phyloP scores from a whole-genome alignment of 2,113 vertebrate genomes.

The Gulo gulo region DNA sequence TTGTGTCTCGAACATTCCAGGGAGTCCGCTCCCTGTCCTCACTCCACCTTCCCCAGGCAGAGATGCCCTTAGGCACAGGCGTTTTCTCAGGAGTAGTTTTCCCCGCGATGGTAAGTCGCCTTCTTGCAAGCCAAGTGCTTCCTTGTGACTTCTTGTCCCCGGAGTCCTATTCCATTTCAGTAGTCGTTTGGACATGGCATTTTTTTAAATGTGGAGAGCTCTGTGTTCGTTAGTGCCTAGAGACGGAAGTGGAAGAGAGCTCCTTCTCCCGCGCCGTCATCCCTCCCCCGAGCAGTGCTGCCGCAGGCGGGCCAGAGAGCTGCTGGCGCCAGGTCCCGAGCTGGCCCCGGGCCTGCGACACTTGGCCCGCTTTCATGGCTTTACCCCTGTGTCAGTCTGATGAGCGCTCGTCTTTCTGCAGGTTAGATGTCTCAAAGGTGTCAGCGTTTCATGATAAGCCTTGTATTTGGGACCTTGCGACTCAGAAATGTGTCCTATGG shows the following conservation, averaged over 20 bases:
- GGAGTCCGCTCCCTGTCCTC: neutral
- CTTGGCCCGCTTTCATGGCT: neutral
- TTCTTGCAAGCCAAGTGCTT: neutral
- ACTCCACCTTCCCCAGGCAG: neutral
- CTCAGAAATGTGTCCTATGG: constrained; percentile 67
- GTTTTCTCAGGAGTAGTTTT: neutral
- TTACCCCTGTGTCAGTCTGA: neutral
- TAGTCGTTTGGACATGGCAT: neutral
- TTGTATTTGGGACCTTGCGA: constrained; percentile 81
- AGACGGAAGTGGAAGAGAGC: neutral
- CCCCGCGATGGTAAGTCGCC: constrained; percentile 10
- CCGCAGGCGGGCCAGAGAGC: neutral
- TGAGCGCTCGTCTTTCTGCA: neutral
- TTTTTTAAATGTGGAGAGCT: neutral
- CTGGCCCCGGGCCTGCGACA: neutral
- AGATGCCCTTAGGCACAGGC: neutral
- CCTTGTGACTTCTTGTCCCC: neutral
- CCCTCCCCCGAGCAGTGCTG: neutral
- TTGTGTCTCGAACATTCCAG: neutral
- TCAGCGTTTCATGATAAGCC: constrained; percentile 75
- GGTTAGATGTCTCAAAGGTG: constrained; percentile 43
- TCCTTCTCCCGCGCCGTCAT: accelerated
- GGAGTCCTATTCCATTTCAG: neutral
- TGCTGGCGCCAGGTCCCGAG: neutral
- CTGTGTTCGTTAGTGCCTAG: neutral